Evolutionary conservation across 2,797 vertebrate species (phyloP).

Genomic region (Columba guinea): DNA sequence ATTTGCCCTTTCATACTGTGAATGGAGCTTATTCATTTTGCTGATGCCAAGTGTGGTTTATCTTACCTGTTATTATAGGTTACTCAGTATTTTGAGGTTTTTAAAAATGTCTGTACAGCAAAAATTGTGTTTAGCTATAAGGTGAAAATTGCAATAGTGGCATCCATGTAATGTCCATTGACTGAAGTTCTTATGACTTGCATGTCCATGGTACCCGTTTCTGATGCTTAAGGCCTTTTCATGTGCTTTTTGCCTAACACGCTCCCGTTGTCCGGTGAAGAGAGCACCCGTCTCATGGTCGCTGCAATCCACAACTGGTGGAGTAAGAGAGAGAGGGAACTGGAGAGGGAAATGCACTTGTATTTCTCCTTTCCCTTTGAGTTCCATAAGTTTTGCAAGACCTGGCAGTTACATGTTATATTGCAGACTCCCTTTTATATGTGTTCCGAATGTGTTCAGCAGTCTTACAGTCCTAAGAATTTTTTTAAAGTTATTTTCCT

Average conservation of each 20-base stretch:
- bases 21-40: background rate
- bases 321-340: background rate
- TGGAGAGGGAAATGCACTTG: background rate
- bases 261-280: rapidly evolving
- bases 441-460: background rate
- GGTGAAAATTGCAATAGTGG: background rate
- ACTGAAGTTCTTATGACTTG: background rate
- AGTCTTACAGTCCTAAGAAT: background rate
- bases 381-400: background rate
- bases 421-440: background rate
- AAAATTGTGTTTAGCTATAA: background rate
- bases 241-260: background rate
- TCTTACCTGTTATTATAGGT: background rate
- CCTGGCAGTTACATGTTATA: background rate
- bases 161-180: background rate
- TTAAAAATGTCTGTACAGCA: background rate
- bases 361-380: background rate
- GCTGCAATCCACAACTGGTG: background rate
- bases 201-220: background rate
- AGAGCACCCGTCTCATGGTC: background rate
- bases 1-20: background rate
- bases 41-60: background rate
- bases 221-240: background rate
- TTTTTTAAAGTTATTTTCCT: rapidly evolving
- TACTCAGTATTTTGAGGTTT: background rate